These are phyloP conservation scores for Crenichthys baileyi DNA, from an alignment of 2,797 vertebrate genomes.

Conservation along the genomic window DNA sequence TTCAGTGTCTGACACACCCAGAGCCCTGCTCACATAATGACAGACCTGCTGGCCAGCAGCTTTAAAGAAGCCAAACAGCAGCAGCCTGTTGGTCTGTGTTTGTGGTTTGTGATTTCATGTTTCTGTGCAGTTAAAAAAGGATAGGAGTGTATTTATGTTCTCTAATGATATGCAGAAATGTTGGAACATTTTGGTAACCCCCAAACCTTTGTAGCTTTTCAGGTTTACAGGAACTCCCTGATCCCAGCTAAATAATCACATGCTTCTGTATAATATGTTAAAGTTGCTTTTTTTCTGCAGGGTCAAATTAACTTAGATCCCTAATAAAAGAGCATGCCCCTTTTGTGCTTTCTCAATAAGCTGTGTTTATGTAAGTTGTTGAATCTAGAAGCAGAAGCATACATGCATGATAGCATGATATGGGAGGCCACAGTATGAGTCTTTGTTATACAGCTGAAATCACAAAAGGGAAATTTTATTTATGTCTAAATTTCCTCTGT, in stretches of 20 bases:
- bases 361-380: neutral
- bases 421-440: neutral
- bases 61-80: conserved; percentile 47
- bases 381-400: neutral
- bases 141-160: conserved; percentile 38
- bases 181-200: conserved; percentile 45
- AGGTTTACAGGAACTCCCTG: conserved; percentile 24
- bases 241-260: neutral
- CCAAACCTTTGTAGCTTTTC: conserved; percentile 13
- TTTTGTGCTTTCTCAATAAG: neutral
- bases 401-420: neutral
- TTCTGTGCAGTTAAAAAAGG: conserved; percentile 45
- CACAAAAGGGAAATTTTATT: neutral
- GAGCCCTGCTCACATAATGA: conserved; percentile 64
- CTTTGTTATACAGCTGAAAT: neutral
- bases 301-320: neutral
- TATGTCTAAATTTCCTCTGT: neutral
- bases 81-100: conserved; percentile 19
- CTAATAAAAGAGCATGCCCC: neutral
- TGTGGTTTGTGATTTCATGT: conserved; percentile 54
- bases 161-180: conserved; percentile 52
- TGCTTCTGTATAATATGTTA: neutral
- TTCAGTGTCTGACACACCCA: conserved; percentile 70
- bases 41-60: conserved; percentile 56
- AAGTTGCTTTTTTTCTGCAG: neutral